Evolutionary conservation across 92 coral and sea anemone genomes (phyloP).

Genomic region (Umimayanthus chanpuru): DNA sequence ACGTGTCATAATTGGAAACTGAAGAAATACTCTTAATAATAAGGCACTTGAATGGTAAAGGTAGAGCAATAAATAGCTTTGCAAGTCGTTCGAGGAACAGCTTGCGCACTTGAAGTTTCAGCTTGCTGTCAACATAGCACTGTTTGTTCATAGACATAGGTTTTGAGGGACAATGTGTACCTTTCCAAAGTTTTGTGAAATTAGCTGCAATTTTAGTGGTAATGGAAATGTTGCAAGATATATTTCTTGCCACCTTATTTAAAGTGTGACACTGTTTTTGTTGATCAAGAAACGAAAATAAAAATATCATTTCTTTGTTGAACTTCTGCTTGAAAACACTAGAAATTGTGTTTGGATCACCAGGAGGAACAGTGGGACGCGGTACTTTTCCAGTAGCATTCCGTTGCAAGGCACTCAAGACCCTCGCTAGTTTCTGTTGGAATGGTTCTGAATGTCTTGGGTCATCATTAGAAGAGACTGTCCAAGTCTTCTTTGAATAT

Average conservation of each 20-base stretch:
- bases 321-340: slow-evolving; percentile 49
- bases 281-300: slow-evolving; percentile 64
- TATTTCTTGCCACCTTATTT: slow-evolving; percentile 38
- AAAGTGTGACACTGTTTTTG: slow-evolving; percentile 54
- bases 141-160: background rate
- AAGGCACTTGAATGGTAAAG: slow-evolving; percentile 81
- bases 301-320: slow-evolving; percentile 62
- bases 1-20: slow-evolving; percentile 31
- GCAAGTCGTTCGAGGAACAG: slow-evolving; percentile 46
- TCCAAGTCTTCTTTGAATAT: background rate
- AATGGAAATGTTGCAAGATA: slow-evolving; percentile 46
- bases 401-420: background rate
- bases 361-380: background rate
- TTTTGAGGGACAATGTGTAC: background rate
- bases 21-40: slow-evolving; percentile 64
- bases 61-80: slow-evolving; percentile 63
- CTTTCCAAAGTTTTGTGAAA: slow-evolving; percentile 34
- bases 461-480: background rate
- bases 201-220: slow-evolving; percentile 32
- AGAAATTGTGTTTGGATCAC: background rate
- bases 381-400: background rate
- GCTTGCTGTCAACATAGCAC: slow-evolving; percentile 5
- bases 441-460: background rate
- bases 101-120: slow-evolving; percentile 37
- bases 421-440: background rate